Base-by-base conservation (phyloP, 2,888 invertebrate genomes). In the Sphecodes monilicornis region DNA sequence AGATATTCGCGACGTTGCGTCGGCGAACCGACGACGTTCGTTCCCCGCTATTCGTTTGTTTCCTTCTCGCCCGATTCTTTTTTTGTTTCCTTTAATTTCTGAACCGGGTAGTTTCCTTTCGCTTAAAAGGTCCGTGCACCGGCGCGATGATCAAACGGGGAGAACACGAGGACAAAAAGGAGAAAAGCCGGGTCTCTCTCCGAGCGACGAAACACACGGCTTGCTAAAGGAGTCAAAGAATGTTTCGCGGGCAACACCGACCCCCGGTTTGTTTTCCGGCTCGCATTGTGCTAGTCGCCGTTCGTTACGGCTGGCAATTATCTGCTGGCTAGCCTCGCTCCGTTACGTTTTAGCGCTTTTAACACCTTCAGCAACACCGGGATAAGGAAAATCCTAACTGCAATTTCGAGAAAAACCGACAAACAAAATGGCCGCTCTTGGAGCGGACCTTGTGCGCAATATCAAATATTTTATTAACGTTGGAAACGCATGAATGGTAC, bases 21-120 rank as follows among this genome's bases (percentile, higher is more conserved):
- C 29, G 73, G 72, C 72, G 36, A 8, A 43, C 26, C 10, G 11
- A 13, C 54, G 26, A 4, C 57, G 13, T 26, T 57, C 57, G 57
- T 57, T 57, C 11, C 57, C 13, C 26, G 60, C 26, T 29, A 29
- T 26, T 39, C n/a, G 39, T 10, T 26, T 43, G 26, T 60, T 18
- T 39, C 68, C 68, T 68, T 11, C 3, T 13, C 36, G 18, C 10
- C n/a, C n/a, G 41, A 22, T 69, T 43, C n/a, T 11, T 69, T 70
- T 43, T 29, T 70, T 57, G 16, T 26, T 41, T 32, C 22, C 70
- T 71, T 22, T 18, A 71, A 71, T 71, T 46, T 71, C 46, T 46
- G 70, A 71, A 71, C 43, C 70, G 70, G 46, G 46, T 71, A 46
- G 70, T 71, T 71, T 71, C 70, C 70, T 46, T 71, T 71, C 70